A percentile compares a stretch with the other conserved stretches of the same genome.
Conservation (phyloP, 1,140 invertebrate genomes). For the Bacillus rossius region DNA sequence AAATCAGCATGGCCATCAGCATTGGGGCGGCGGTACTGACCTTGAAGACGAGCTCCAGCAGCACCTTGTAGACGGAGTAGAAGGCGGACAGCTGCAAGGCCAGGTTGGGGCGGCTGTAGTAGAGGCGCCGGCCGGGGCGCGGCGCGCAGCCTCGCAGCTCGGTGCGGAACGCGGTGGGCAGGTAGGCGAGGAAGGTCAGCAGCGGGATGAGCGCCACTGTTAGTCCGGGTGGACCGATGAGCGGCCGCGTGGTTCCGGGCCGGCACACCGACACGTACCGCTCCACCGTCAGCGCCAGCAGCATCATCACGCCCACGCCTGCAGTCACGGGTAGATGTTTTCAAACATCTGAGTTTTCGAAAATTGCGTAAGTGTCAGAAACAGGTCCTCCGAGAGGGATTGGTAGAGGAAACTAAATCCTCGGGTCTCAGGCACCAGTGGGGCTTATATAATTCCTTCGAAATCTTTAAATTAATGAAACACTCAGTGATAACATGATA, state of each 20-base stretch:
- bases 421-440: no score
- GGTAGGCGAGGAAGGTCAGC: conserved; percentile 56
- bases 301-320: conserved; percentile 71
- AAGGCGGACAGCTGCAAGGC: conserved; percentile 47
- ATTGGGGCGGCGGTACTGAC: no score
- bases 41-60: conserved; percentile 34
- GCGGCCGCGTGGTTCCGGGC: conserved; percentile 56
- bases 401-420: no score
- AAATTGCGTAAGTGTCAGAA: no score
- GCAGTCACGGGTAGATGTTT: no score
- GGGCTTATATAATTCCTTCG: no score
- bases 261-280: conserved; percentile 78
- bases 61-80: conserved; percentile 43
- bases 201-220: conserved; percentile 56
- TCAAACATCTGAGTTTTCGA: no score
- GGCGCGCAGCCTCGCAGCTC: conserved; percentile 52
- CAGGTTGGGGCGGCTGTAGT: conserved; percentile 51
- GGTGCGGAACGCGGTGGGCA: conserved; percentile 57
- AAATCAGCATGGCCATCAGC: no score
- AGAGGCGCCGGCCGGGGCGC: conserved; percentile 45
- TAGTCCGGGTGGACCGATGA: conserved; percentile 51
- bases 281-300: conserved; percentile 71
- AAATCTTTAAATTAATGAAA: no score
- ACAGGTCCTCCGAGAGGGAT: no score
- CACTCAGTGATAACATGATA: no score